Conservation (phyloP, 2,888 invertebrate genomes). For the Athripsodes cinereus region DNA sequence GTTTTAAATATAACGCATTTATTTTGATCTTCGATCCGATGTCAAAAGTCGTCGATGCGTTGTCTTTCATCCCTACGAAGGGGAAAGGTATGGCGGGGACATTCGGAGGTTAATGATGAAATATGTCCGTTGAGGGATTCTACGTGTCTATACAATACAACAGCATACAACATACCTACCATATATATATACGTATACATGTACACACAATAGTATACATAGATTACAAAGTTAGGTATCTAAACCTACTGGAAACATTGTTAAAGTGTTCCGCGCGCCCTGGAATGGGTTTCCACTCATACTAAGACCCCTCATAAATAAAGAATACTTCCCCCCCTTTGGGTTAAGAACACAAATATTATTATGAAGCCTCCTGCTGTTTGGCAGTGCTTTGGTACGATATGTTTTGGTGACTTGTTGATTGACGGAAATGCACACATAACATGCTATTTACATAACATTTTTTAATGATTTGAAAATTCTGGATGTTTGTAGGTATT, state of each 20-base stretch:
- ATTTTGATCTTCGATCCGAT: too few species aligned
- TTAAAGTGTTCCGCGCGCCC: constrained; percentile 16
- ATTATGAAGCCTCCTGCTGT: not conserved
- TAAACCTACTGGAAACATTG: constrained; percentile 14
- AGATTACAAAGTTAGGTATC: not conserved
- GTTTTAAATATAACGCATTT: too few species aligned
- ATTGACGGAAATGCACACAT: constrained; percentile 9
- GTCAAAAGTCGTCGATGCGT: too few species aligned
- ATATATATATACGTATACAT: not conserved
- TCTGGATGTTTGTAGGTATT: too few species aligned
- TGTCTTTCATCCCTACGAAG: not conserved
- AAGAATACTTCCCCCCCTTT: constrained; percentile 4
- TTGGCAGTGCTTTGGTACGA: not conserved
- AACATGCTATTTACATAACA: too few species aligned
- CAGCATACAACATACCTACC: too few species aligned
- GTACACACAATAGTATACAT: not conserved
- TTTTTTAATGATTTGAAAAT: too few species aligned
- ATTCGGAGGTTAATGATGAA: constrained; percentile 42
- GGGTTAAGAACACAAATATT: not conserved
- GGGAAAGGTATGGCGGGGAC: not conserved
- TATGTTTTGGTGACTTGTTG: constrained; percentile 10
- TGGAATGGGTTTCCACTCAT: constrained; percentile 12
- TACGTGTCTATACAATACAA: constrained; percentile 18
- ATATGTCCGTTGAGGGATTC: constrained; percentile 39
- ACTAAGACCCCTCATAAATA: constrained; percentile 15